Conservation (phyloP, 2,797 vertebrate species). For the Gambelia wislizenii region DNA sequence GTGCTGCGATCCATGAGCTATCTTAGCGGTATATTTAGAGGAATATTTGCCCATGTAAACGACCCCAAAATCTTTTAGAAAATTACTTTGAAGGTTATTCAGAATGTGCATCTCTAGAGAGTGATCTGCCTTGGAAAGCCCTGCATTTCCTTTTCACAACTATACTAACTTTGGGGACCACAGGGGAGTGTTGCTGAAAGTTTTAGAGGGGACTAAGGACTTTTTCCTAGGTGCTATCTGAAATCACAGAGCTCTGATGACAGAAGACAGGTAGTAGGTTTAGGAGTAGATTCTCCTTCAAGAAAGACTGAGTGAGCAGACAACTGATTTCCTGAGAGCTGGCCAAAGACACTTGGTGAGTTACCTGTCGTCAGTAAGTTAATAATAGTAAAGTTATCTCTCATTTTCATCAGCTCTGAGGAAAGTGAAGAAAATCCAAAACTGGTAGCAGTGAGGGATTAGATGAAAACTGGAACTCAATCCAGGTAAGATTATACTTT, state of each 20-base stretch:
- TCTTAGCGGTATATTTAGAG: too few species aligned
- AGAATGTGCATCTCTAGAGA: neutral
- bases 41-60: too few species aligned
- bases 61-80: neutral
- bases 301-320: slow-evolving; percentile 8
- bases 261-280: neutral
- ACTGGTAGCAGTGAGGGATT: neutral
- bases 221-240: neutral
- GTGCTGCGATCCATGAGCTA: too few species aligned
- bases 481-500: neutral
- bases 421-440: neutral
- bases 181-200: neutral
- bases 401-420: neutral
- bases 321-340: neutral
- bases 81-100: neutral
- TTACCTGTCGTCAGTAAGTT: neutral
- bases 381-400: neutral
- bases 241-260: neutral
- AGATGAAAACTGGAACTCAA: neutral
- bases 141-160: neutral
- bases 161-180: neutral
- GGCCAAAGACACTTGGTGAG: neutral
- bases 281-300: neutral
- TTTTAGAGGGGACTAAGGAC: neutral
- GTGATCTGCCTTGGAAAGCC: neutral